phyloP scores from a whole-genome alignment of 2,113 vertebrate species.

The Eptatretus burgeri region DNA sequence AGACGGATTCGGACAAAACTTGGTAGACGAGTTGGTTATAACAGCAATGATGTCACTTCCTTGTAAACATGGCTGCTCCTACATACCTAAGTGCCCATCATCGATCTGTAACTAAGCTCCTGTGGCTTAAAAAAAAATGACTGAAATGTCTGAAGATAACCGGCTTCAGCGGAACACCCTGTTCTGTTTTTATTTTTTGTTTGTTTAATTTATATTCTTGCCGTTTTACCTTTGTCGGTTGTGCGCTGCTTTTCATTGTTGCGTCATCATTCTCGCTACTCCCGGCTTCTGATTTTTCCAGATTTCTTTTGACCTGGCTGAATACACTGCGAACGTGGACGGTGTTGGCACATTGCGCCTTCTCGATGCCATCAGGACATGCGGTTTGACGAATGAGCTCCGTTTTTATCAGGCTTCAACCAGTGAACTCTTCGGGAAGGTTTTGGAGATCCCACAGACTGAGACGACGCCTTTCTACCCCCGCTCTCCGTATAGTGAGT shows the following conservation, averaged over 20 bases:
- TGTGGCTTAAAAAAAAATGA: no score
- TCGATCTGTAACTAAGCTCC: no score
- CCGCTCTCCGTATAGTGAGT: constrained; percentile 73
- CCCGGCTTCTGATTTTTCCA: constrained; percentile 13
- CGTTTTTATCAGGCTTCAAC: constrained; percentile 97
- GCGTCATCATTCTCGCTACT: neutral
- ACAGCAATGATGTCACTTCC: no score
- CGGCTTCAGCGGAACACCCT: no score
- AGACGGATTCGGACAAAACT: no score
- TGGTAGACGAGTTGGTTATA: no score
- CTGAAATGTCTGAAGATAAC: no score
- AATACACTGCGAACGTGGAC: constrained; percentile 86
- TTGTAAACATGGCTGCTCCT: no score
- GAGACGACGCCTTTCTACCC: constrained; percentile 95
- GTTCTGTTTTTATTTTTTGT: neutral
- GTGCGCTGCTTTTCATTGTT: neutral
- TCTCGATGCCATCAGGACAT: constrained; percentile 75
- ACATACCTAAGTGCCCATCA: no score
- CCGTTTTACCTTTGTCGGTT: neutral
- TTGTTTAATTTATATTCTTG: neutral
- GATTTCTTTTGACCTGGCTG: constrained; percentile 88
- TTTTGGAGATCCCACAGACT: constrained; percentile 83
- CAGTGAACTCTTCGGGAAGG: constrained; percentile 85
- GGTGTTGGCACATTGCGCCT: constrained; percentile 70
- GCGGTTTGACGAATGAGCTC: constrained; percentile 47